phyloP scores from a whole-genome alignment of 2,113 vertebrate genomes.

The Pachycephala philippinensis region DNA sequence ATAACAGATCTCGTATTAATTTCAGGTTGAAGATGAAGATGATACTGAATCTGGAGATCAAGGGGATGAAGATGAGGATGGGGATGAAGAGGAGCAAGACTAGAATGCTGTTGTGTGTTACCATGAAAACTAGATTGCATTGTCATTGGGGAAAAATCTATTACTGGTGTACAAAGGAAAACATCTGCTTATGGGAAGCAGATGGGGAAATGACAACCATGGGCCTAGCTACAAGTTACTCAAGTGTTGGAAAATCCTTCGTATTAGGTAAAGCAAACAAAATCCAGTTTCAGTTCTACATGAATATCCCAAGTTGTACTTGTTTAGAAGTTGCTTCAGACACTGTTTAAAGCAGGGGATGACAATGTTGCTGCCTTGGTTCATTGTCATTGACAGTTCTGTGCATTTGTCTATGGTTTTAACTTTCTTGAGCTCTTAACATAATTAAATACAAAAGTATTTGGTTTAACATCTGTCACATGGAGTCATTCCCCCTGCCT shows the following conservation, averaged over 20 bases:
- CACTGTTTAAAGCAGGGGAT: constrained; percentile 27
- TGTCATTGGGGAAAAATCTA: not conserved
- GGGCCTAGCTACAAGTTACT: constrained; percentile 51
- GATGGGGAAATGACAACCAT: constrained; percentile 1
- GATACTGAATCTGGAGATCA: constrained; percentile 77
- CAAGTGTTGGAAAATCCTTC: constrained; percentile 28
- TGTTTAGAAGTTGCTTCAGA: constrained; percentile 49
- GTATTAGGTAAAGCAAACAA: constrained; percentile 28
- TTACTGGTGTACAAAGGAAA: constrained; percentile 37
- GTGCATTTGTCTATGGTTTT: constrained; percentile 45
- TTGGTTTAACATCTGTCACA: constrained; percentile 58
- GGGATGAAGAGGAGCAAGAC: constrained; percentile 59
- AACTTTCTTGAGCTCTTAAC: constrained; percentile 30
- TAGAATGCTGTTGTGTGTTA: constrained; percentile 5
- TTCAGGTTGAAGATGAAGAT: constrained; percentile 81
- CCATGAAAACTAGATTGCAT: not conserved
- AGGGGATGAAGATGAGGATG: constrained; percentile 75
- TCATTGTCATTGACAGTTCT: constrained; percentile 30
- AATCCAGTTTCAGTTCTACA: constrained; percentile 47
- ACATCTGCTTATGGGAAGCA: constrained; percentile 33
- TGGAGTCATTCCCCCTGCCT: constrained; percentile 50
- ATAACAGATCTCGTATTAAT: not conserved
- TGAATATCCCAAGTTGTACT: constrained; percentile 30
- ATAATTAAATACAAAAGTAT: constrained; percentile 57
- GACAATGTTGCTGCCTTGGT: constrained; percentile 20